Conservation (phyloP, 2,113 vertebrate genomes). For the Strix uralensis region DNA sequence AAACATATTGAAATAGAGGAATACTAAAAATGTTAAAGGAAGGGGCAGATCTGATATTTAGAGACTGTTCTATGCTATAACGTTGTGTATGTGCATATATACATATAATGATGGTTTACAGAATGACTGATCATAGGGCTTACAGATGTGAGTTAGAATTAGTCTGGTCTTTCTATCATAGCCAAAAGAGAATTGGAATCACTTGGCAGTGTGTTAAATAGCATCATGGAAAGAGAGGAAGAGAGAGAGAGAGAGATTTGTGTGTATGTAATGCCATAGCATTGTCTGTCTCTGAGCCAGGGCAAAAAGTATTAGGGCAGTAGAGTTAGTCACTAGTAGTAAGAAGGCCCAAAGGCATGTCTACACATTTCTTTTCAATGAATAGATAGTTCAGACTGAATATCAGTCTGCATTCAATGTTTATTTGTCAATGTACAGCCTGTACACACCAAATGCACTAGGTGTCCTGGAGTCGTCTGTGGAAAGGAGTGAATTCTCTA, state of each 20-base stretch:
- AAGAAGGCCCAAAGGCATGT: not conserved
- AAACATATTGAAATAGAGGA: not conserved
- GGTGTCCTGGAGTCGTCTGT: not conserved
- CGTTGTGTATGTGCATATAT: not conserved
- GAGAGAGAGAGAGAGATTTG: accelerated
- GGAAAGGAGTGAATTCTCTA: not conserved
- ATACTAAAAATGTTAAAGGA: not conserved
- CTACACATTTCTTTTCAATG: not conserved
- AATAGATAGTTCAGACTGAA: not conserved
- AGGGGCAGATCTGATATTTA: not conserved
- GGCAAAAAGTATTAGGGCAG: not conserved
- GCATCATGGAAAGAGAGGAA: not conserved
- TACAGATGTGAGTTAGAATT: not conserved
- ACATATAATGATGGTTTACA: not conserved
- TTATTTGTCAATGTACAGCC: not conserved
- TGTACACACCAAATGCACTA: not conserved
- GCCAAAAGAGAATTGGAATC: not conserved
- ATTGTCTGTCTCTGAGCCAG: not conserved
- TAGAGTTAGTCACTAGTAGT: not conserved
- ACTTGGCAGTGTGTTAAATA: not conserved
- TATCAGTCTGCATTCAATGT: not conserved
- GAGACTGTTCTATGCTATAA: not conserved
- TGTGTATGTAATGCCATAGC: not conserved
- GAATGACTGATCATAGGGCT: not conserved
- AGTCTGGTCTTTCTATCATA: not conserved